Evolutionary conservation across 2,113 vertebrate genomes (phyloP), one percentile per base, ranked within the genome.

Genomic region (Gorsachius goisagi): DNA sequence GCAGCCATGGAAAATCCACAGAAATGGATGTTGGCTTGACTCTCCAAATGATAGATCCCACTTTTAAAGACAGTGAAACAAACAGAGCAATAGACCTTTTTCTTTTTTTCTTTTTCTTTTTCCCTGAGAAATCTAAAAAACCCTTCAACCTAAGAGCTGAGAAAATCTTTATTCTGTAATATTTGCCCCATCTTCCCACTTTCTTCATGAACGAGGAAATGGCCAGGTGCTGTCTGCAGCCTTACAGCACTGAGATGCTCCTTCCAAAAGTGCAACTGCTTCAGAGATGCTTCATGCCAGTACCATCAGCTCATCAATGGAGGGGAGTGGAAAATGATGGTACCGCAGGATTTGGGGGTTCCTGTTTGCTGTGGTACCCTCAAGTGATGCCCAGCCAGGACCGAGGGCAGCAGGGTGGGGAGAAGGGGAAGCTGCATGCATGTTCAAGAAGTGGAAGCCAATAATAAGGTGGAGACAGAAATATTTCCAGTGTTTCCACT

Each of bases 1-100:
- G 71, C 68, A 79, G 78, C 53, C 50, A 67, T 41, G 64, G 90
- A 88, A 82, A 91, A 93, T 90, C 85, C 69, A 82, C 71, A 85
- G 74, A 96, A 95, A 93, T 59, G 59, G 93, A 85, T 93, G 77
- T 35, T 81, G 85, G 45, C 86, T 84, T 92, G 59, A 64, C 66
- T 68, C 59, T 89, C 71, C 69, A 89, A 66, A 79, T 6, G 23
- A 85, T 45, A 94, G 66, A 66, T 52, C 33, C 76, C 58, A 66
- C 82, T 95, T 95, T 81, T 78, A 91, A 90, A 91, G 85, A 67
- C 1, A 76, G 41, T 19, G 88, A 96, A 93, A 88, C 76, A 96
- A 96, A 94, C 59, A 95, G 44, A 87, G 78, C 56, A 86, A 80
- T 30, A 91, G 28, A 19, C 5, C 26, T 66, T 63, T 44, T 44